phyloP scores from a whole-genome alignment of 2,797 vertebrate genomes.

The Crenuchus spilurus region DNA sequence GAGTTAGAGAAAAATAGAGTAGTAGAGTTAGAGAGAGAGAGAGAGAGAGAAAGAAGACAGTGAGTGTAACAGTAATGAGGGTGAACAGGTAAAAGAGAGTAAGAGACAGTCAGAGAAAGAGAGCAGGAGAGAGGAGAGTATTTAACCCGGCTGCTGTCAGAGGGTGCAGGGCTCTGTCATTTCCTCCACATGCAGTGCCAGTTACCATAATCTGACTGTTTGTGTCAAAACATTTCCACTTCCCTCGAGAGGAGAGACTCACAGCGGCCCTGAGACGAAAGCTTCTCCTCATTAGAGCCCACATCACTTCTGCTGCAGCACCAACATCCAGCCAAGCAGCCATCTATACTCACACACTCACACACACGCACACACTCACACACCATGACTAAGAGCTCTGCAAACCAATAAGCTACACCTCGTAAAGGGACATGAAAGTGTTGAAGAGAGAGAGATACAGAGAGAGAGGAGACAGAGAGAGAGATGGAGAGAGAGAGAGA shows the following conservation, averaged over 20 bases:
- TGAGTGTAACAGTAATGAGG: no score
- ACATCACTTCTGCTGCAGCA: slow-evolving; percentile 4
- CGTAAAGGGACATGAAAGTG: neutral
- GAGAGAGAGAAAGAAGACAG: neutral
- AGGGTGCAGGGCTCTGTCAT: slow-evolving; percentile 14
- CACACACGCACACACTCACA: neutral
- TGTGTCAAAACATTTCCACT: slow-evolving; percentile 40
- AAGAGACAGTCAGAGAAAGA: neutral
- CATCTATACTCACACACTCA: slow-evolving; percentile 10
- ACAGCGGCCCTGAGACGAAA: slow-evolving; percentile 1
- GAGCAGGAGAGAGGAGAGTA: neutral
- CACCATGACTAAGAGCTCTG: slow-evolving; percentile 14
- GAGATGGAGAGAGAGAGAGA: neutral
- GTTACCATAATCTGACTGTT: slow-evolving; percentile 25
- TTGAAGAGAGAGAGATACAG: neutral
- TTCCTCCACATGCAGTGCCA: slow-evolving; percentile 19
- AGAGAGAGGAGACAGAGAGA: neutral
- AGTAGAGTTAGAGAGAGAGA: neutral
- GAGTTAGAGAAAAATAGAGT: neutral
- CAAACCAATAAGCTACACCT: slow-evolving; percentile 4
- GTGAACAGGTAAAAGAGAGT: no score
- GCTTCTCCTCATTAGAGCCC: slow-evolving; percentile 24
- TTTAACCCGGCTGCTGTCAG: slow-evolving; percentile 15
- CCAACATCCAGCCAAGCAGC: neutral
- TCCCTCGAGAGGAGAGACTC: slow-evolving; percentile 22